Evolutionary conservation across 2,888 invertebrate genomes (phyloP).

Genomic region (Eupithecia inturbata): DNA sequence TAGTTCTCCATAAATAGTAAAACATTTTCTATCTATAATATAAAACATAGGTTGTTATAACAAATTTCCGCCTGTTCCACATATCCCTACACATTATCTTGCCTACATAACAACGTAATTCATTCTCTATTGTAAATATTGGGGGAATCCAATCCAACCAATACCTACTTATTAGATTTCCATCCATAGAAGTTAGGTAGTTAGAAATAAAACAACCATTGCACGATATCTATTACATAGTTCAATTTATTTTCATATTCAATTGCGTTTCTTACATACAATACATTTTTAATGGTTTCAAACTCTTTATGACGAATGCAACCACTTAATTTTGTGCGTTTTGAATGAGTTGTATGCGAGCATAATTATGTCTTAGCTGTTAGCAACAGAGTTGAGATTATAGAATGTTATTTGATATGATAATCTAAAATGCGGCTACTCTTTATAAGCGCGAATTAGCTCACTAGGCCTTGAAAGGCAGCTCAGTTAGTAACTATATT

Average conservation of each 20-base stretch:
- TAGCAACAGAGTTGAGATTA: neutral
- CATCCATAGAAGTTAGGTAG: neutral
- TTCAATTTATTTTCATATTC: slow-evolving; percentile 65
- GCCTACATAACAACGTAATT: too few relatives aligned
- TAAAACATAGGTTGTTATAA: too few relatives aligned
- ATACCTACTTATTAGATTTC: too few relatives aligned
- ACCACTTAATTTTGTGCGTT: slow-evolving; percentile 20
- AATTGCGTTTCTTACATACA: slow-evolving; percentile 52
- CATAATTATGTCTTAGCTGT: neutral
- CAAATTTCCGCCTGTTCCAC: too few relatives aligned
- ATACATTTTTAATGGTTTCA: slow-evolving; percentile 40
- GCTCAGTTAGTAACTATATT: neutral
- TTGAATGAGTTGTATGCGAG: neutral
- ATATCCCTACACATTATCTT: too few relatives aligned
- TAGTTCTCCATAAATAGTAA: too few relatives aligned
- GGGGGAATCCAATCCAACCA: too few relatives aligned
- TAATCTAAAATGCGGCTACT: slow-evolving; percentile 18
- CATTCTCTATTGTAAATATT: too few relatives aligned
- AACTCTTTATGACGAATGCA: slow-evolving; percentile 46
- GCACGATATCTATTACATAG: slow-evolving; percentile 67
- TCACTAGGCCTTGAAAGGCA: slow-evolving; percentile 23
- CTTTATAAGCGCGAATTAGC: slow-evolving; percentile 33
- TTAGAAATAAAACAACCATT: slow-evolving; percentile 58
- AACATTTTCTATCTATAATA: too few relatives aligned
- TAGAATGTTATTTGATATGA: slow-evolving; percentile 10